Evolutionary conservation across 1,140 invertebrate species (phyloP).

Genomic region (Drosophila pectinifera): DNA sequence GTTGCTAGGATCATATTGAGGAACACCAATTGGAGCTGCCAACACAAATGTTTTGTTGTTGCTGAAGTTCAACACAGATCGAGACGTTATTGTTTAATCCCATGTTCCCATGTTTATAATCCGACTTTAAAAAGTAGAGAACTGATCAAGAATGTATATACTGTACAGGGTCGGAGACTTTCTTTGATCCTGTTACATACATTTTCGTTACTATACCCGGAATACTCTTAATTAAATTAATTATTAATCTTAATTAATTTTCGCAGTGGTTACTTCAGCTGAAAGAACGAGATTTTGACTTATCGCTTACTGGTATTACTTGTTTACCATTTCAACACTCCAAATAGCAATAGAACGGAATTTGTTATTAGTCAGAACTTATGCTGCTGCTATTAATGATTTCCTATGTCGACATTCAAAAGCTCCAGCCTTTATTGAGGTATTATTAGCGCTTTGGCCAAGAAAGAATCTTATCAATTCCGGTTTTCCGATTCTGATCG

Average conservation of each 20-base stretch:
- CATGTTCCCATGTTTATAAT: too few species aligned
- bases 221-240: too few species aligned
- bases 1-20: too few species aligned
- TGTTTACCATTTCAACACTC: slow-evolving; percentile 2
- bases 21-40: too few species aligned
- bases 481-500: slow-evolving; percentile 10
- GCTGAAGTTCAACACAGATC: too few species aligned
- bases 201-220: too few species aligned
- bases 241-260: background rate
- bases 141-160: too few species aligned
- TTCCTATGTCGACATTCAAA: slow-evolving; percentile 7
- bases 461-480: slow-evolving; percentile 6
- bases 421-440: background rate
- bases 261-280: background rate
- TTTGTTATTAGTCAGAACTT: slow-evolving; percentile 9
- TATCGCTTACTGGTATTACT: background rate
- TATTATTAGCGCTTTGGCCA: slow-evolving; percentile 1
- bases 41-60: too few species aligned
- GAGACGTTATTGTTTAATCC: too few species aligned
- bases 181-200: too few species aligned
- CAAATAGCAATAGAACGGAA: slow-evolving; percentile 8
- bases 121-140: too few species aligned
- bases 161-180: too few species aligned
- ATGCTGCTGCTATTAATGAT: slow-evolving; percentile 4
- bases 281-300: background rate